Evolutionary conservation across 2,797 vertebrate species (phyloP).

Genomic region (Enteromius thamalakanensis): DNA sequence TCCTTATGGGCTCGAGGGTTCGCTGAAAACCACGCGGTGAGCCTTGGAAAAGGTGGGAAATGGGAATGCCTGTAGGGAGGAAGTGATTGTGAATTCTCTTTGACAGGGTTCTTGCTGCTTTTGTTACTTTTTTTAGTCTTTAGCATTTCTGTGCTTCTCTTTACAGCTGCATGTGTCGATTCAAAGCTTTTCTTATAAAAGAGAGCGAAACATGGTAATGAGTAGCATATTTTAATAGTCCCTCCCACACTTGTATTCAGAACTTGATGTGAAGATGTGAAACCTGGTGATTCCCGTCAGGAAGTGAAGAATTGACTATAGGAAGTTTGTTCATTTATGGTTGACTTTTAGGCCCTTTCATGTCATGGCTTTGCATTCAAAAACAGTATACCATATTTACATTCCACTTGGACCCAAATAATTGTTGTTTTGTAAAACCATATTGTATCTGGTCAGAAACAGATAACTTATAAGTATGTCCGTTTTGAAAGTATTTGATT

Average conservation of each 20-base stretch:
- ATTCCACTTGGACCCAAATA: not conserved
- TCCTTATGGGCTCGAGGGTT: conserved; percentile 45
- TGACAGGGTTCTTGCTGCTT: conserved; percentile 6
- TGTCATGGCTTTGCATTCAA: not conserved
- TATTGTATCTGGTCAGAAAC: not conserved
- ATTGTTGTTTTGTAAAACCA: not conserved
- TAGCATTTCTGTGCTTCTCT: not conserved
- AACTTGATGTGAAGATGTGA: not conserved
- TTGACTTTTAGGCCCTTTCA: not conserved
- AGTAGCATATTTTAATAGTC: conserved; percentile 14
- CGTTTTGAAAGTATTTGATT: not conserved
- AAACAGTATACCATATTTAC: not conserved
- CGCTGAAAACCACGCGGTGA: conserved; percentile 33
- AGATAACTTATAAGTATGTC: not conserved
- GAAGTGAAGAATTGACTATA: not conserved
- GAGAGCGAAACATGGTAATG: not conserved
- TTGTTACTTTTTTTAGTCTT: conserved; percentile 16
- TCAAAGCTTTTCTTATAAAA: not conserved
- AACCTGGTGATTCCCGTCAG: conserved; percentile 18
- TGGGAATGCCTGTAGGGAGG: conserved; percentile 45
- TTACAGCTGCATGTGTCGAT: not conserved
- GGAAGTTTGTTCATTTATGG: not conserved
- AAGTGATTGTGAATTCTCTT: conserved; percentile 24
- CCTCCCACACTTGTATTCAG: not conserved
- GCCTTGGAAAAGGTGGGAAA: conserved; percentile 34